phyloP scores from a whole-genome alignment of 2,888 invertebrate genomes.

The Drosophila neonasuta region DNA sequence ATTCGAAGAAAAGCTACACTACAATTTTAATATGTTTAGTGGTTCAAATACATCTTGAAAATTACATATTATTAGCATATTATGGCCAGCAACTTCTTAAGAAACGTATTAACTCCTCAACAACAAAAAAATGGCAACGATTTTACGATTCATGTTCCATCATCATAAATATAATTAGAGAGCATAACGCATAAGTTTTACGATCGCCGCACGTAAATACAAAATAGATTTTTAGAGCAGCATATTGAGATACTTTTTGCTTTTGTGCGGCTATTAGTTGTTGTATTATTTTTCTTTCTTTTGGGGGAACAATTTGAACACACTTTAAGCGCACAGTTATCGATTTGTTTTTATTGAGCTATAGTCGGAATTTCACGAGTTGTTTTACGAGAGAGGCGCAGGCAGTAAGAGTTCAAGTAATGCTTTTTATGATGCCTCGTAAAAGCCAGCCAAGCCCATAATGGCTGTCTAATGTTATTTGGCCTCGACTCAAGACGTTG shows the following conservation, averaged over 20 bases:
- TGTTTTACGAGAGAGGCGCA: constrained; percentile 64
- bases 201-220: not conserved
- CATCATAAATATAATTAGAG: constrained; percentile 27
- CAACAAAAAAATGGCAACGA: not conserved
- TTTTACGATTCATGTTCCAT: not conserved
- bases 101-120: too few species aligned
- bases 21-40: too few species aligned
- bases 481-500: constrained; percentile 18
- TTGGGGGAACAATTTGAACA: constrained; percentile 55
- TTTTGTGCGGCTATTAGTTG: constrained; percentile 4
- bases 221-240: constrained; percentile 11
- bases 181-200: constrained; percentile 25
- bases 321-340: constrained; percentile 68
- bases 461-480: constrained; percentile 74
- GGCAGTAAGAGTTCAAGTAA: constrained; percentile 55
- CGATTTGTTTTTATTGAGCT: constrained; percentile 67
- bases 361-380: constrained; percentile 52
- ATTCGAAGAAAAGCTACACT: too few species aligned
- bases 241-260: constrained; percentile 17
- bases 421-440: constrained; percentile 70
- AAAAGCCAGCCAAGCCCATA: constrained; percentile 69
- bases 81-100: too few species aligned
- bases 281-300: not conserved
- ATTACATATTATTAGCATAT: too few species aligned
- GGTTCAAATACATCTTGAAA: too few species aligned